Evolutionary conservation across 2,888 invertebrate species (phyloP).

Genomic region (Chaetoderma sp.): DNA sequence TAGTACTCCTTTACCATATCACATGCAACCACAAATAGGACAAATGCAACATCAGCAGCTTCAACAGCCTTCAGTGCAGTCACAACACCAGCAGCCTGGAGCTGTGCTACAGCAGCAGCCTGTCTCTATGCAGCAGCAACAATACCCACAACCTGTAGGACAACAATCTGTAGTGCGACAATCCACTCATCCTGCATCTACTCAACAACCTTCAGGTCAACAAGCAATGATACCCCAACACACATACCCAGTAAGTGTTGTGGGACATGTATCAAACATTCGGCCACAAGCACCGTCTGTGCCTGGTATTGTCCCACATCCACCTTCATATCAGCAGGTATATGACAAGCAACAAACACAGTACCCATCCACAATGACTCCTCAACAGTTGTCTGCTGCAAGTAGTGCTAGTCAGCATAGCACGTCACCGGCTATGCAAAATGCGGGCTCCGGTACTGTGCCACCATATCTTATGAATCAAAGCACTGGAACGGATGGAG

Average conservation of each 20-base stretch:
- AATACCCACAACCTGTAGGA: background rate
- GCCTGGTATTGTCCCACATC: background rate
- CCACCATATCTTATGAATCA: too few relatives aligned
- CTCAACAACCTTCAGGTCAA: too few relatives aligned
- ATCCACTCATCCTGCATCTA: background rate
- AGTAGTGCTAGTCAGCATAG: too few relatives aligned
- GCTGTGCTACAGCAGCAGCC: constrained; percentile 6
- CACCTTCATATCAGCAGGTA: background rate
- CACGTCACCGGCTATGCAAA: too few relatives aligned
- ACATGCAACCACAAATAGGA: constrained; percentile 4
- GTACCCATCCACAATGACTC: background rate
- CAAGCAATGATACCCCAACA: too few relatives aligned
- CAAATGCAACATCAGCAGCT: constrained; percentile 22
- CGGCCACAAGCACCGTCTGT: background rate
- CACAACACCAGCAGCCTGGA: constrained; percentile 2
- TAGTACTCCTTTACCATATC: constrained; percentile 1
- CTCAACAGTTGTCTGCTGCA: background rate
- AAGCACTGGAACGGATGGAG: too few relatives aligned
- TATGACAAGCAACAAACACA: constrained; percentile 17
- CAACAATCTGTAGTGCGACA: constrained; percentile 2
- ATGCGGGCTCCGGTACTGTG: too few relatives aligned
- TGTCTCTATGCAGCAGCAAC: constrained; percentile 11
- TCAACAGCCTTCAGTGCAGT: constrained; percentile 22
- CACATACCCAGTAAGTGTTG: too few relatives aligned
- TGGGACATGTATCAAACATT: background rate